Evolutionary conservation across 2,888 invertebrate species (phyloP).

Genomic region (Rhingia campestris): DNA sequence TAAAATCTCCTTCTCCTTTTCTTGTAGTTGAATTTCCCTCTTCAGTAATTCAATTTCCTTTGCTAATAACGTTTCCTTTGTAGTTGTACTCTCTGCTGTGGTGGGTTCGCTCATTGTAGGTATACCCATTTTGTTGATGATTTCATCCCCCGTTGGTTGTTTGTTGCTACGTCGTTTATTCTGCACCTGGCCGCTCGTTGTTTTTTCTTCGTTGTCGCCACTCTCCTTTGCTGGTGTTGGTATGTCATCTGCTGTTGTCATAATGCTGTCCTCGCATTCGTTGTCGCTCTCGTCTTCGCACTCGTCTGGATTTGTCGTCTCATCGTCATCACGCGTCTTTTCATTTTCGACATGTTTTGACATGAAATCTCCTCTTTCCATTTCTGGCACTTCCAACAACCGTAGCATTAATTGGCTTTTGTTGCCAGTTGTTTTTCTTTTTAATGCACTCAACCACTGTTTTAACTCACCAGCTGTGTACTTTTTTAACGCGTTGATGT

Average conservation of each 20-base stretch:
- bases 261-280: not conserved
- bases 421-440: conserved; percentile 2
- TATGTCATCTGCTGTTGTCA: not conserved
- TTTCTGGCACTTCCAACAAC: not conserved
- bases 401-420: conserved; percentile 1
- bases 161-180: not conserved
- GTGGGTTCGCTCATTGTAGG: not conserved
- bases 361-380: not conserved
- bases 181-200: conserved; percentile 1
- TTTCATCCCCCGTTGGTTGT: conserved; percentile 1
- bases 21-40: too few species aligned
- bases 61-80: conserved; percentile 1
- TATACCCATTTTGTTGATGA: conserved; percentile 1
- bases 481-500: too few species aligned
- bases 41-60: too few species aligned
- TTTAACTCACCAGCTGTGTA: too few species aligned
- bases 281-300: not conserved
- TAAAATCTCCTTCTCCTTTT: too few species aligned
- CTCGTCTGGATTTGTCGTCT: not conserved
- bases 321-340: not conserved
- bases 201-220: conserved; percentile 1
- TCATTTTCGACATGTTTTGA: not conserved
- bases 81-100: not conserved
- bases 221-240: conserved; percentile 1
- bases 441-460: not conserved